A percentile compares a stretch with the other conserved stretches of the same genome.
Conservation (phyloP, 2,797 vertebrate species). For the Gymnodraco acuticeps region DNA sequence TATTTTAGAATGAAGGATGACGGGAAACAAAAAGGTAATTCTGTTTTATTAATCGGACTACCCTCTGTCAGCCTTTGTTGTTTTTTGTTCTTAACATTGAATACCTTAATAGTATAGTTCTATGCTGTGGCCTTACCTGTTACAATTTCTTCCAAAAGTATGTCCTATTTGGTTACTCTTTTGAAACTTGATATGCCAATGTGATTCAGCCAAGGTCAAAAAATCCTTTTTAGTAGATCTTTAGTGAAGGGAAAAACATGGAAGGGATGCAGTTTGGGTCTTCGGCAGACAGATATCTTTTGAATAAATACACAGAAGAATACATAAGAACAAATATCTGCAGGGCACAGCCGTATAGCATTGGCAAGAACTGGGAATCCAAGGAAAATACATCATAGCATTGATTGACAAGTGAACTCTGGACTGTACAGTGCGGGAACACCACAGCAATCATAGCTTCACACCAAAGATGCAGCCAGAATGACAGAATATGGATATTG, state of each 20-base stretch:
- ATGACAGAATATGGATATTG: conserved; percentile 63
- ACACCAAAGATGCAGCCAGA: conserved; percentile 60
- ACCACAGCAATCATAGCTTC: conserved; percentile 59
- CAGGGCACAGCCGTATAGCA: conserved; percentile 10
- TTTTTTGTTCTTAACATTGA: not conserved
- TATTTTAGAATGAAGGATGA: not conserved
- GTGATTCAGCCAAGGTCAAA: not conserved
- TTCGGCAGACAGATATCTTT: conserved; percentile 7
- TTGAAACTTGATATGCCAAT: not conserved
- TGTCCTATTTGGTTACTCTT: not conserved
- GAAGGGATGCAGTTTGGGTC: conserved; percentile 1
- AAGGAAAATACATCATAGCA: conserved; percentile 56
- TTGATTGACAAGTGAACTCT: conserved; percentile 63
- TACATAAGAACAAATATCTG: conserved; percentile 10
- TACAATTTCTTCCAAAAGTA: not conserved
- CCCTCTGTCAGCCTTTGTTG: not conserved
- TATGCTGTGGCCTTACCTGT: not conserved
- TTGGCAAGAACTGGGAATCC: conserved; percentile 27
- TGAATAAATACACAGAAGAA: conserved; percentile 17
- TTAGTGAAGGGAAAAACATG: conserved; percentile 2
- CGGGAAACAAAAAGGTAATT: not conserved
- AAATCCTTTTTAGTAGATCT: conserved; percentile 20
- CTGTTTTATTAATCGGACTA: not conserved
- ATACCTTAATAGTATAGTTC: not conserved
- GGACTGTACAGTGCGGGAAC: conserved; percentile 37